Evolutionary conservation across 2,113 vertebrate species (phyloP).

Genomic region (Raja brachyura): DNA sequence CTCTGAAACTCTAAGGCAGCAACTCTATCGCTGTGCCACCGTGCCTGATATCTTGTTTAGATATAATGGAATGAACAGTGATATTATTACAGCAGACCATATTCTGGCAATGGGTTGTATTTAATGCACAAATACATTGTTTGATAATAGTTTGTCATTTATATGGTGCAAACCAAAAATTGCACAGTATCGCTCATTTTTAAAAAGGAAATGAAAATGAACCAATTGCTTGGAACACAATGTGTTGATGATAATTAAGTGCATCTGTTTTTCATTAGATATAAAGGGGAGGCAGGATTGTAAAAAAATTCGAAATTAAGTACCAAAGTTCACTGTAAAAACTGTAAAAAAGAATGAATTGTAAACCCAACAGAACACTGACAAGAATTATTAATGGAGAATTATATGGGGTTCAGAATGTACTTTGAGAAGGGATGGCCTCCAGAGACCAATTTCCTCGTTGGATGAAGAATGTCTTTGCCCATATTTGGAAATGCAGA

Average conservation of each 20-base stretch:
- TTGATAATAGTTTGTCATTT: neutral
- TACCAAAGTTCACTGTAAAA: neutral
- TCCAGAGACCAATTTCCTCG: neutral
- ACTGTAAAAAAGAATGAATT: conserved; percentile 1
- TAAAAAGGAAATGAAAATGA: too few species aligned
- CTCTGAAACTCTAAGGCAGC: too few species aligned
- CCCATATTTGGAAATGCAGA: neutral
- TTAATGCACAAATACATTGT: neutral
- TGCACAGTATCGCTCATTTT: too few species aligned
- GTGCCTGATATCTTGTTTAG: neutral
- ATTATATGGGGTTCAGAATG: neutral
- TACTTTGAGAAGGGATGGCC: neutral
- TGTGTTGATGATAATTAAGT: neutral
- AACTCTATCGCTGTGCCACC: too few species aligned
- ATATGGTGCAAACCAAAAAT: neutral
- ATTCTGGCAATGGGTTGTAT: neutral
- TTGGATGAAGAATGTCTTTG: neutral
- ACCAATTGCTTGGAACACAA: neutral
- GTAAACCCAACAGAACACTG: neutral
- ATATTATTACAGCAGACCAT: neutral
- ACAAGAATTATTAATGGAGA: neutral
- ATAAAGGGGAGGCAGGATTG: neutral
- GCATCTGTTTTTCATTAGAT: neutral
- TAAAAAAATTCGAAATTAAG: neutral
- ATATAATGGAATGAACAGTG: neutral